phyloP scores from a whole-genome alignment of 1,140 invertebrate species.

The Aphis craccivora region DNA sequence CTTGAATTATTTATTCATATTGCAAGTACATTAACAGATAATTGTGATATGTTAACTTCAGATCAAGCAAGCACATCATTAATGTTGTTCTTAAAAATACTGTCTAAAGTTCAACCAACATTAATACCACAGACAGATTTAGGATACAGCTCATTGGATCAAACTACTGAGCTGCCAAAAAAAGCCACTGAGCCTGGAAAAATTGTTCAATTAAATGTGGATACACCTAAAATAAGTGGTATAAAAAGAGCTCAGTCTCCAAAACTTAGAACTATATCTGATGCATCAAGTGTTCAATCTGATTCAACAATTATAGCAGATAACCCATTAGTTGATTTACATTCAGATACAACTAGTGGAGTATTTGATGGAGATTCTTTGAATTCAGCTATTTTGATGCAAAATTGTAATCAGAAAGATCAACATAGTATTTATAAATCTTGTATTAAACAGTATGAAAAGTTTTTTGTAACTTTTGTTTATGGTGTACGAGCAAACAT shows the following conservation, averaged over 20 bases:
- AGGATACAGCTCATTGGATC: slow-evolving; percentile 49
- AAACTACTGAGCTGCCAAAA: slow-evolving; percentile 45
- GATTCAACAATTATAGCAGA: slow-evolving; percentile 53
- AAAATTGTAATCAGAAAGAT: slow-evolving; percentile 52
- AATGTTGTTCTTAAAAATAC: slow-evolving; percentile 76
- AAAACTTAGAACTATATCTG: slow-evolving; percentile 27
- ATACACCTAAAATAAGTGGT: slow-evolving; percentile 52
- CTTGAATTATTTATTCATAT: slow-evolving; percentile 77
- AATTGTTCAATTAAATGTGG: slow-evolving; percentile 52
- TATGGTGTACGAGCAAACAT: slow-evolving; percentile 61
- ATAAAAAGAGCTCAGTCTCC: slow-evolving; percentile 51
- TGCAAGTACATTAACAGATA: slow-evolving; percentile 69
- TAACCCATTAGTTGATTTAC: slow-evolving; percentile 39
- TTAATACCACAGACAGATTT: slow-evolving; percentile 57
- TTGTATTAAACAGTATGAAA: slow-evolving; percentile 62
- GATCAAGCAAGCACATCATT: slow-evolving; percentile 73
- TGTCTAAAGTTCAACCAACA: slow-evolving; percentile 77
- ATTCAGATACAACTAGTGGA: slow-evolving; percentile 54
- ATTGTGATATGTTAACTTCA: slow-evolving; percentile 70
- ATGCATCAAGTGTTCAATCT: slow-evolving; percentile 46
- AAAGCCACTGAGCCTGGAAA: slow-evolving; percentile 56
- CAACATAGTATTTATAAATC: slow-evolving; percentile 55
- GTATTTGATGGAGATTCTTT: slow-evolving; percentile 53
- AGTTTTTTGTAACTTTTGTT: slow-evolving; percentile 62
- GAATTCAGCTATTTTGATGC: slow-evolving; percentile 32